Evolutionary conservation across 2,888 invertebrate genomes (phyloP).

Genomic region (Lasioglossum lativentre): DNA sequence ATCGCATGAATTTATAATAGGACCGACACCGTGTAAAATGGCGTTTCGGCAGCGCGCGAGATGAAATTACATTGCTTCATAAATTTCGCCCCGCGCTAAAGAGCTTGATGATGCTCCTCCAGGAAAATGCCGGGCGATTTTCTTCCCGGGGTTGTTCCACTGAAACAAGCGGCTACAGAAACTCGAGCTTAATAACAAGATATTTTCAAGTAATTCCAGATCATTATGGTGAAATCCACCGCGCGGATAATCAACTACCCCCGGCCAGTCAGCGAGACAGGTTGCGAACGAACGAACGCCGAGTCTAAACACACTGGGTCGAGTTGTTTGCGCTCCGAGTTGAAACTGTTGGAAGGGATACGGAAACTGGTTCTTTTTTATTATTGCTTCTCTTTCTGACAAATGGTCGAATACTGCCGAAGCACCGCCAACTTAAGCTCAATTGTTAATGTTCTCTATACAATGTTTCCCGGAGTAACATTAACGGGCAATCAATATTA

Average conservation of each 20-base stretch:
- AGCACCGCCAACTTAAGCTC: neutral
- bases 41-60: neutral
- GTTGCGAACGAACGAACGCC: neutral
- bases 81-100: conserved; percentile 32
- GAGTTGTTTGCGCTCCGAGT: neutral
- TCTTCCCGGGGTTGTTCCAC: neutral
- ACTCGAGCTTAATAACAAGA: neutral
- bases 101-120: neutral
- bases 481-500: neutral
- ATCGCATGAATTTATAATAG: conserved; percentile 56
- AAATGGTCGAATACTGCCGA: neutral
- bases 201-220: neutral
- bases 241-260: neutral
- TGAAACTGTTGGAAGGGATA: neutral
- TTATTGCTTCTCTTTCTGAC: neutral
- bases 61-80: conserved; percentile 49
- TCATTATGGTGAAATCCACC: neutral
- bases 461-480: neutral
- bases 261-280: neutral
- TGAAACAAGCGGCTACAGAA: neutral
- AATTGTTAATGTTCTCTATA: neutral
- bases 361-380: neutral
- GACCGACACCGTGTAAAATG: conserved; percentile 41
- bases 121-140: neutral
- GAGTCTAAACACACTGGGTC: neutral